Conservation (phyloP, 2,888 invertebrate genomes). For the Dimorphilus gyrociliatus region DNA sequence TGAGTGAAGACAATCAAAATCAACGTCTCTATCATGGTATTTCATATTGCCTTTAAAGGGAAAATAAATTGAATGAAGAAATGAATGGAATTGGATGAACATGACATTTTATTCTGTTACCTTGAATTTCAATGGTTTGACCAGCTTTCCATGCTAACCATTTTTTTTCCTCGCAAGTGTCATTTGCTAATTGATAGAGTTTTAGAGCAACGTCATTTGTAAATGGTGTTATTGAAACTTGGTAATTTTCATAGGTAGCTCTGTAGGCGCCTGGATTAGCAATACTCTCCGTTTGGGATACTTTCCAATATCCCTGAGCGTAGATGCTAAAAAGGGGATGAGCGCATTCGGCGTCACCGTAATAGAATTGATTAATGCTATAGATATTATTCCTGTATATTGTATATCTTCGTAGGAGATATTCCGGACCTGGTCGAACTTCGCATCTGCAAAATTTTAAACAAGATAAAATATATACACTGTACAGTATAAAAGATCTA, state of each 20-base stretch:
- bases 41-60: too few species aligned
- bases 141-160: too few species aligned
- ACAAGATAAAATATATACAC: too few species aligned
- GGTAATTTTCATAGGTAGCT: constrained; percentile 15
- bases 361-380: constrained; percentile 46
- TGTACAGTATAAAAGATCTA: too few species aligned
- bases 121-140: too few species aligned
- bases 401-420: constrained; percentile 46
- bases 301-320: constrained; percentile 42
- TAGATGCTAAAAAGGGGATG: constrained; percentile 45
- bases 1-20: constrained; percentile 39
- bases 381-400: constrained; percentile 43
- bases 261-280: constrained; percentile 37
- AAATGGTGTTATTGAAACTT: constrained; percentile 42
- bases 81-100: too few species aligned
- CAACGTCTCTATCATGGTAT: too few species aligned
- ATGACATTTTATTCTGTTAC: too few species aligned
- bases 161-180: constrained; percentile 38
- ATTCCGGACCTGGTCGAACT: constrained; percentile 48
- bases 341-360: constrained; percentile 49
- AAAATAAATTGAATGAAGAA: too few species aligned
- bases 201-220: constrained; percentile 38
- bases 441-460: constrained; percentile 50
- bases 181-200: constrained; percentile 29
- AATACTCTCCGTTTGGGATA: constrained; percentile 40